phyloP scores from a whole-genome alignment of 2,797 vertebrate genomes.

The Anguilla pacifica region DNA sequence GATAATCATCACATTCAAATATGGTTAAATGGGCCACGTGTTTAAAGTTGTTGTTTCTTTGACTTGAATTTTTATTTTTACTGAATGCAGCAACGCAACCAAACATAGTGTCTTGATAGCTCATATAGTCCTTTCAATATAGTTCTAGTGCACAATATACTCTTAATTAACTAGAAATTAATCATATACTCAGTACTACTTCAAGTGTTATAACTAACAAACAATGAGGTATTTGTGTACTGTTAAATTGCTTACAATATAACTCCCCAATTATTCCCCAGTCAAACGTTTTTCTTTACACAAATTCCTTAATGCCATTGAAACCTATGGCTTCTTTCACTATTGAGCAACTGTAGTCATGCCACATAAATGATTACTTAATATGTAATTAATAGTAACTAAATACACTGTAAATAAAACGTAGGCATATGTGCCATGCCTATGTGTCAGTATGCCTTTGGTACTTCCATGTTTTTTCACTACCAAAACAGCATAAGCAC shows the following conservation, averaged over 20 bases:
- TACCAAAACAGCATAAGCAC: background rate
- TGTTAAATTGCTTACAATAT: background rate
- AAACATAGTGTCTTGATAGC: background rate
- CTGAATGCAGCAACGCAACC: background rate
- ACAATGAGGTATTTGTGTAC: background rate
- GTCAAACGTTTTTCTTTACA: background rate
- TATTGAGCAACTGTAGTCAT: background rate
- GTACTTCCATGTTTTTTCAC: background rate
- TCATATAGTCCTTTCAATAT: background rate
- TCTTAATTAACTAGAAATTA: background rate
- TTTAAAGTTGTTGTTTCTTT: slow-evolving; percentile 2
- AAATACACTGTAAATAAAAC: background rate
- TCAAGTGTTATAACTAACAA: background rate
- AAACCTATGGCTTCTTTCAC: background rate
- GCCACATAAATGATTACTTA: background rate
- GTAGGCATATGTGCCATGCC: background rate
- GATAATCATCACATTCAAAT: slow-evolving; percentile 23
- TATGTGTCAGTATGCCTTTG: background rate
- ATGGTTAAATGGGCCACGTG: background rate
- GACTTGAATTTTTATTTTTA: background rate
- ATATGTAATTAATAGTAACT: background rate
- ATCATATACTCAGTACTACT: background rate
- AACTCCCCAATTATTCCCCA: background rate
- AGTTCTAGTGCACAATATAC: background rate
- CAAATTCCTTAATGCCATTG: background rate